A percentile compares a stretch with the other conserved stretches of the same genome.
Conservation (phyloP, 53 echinoderm and acorn worm species). For the Arbacia lixula region DNA sequence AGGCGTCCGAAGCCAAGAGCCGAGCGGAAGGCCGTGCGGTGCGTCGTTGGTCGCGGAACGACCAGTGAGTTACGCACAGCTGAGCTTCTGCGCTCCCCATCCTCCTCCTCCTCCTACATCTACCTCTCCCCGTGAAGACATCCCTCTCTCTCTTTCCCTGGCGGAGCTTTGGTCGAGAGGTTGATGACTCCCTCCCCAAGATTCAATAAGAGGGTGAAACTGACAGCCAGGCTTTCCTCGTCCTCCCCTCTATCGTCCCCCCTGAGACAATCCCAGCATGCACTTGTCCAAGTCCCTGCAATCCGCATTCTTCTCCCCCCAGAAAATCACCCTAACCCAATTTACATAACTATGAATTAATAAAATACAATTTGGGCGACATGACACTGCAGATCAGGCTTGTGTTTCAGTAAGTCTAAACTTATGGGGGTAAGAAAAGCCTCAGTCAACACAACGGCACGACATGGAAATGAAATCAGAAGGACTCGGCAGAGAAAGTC, state of each 20-base stretch:
- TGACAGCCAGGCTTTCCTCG: constrained; percentile 15
- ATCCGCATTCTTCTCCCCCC: not conserved
- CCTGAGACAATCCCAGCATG: not conserved
- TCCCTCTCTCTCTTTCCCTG: not conserved
- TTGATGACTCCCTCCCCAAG: constrained; percentile 34
- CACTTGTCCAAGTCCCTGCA: constrained; percentile 18
- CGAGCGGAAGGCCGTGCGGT: constrained; percentile 22
- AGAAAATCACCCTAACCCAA: constrained; percentile 31
- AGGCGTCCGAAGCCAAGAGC: not conserved
- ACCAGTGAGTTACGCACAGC: not conserved
- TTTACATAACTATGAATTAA: constrained; percentile 59
- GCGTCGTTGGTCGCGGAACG: constrained; percentile 4
- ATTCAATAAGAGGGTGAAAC: constrained; percentile 48
- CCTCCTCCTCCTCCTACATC: not conserved
- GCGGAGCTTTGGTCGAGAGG: constrained; percentile 10
- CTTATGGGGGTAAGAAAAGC: constrained; percentile 16
- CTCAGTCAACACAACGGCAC: constrained; percentile 39
- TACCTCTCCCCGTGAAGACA: not conserved
- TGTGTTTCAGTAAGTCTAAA: constrained; percentile 47
- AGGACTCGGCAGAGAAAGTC: constrained; percentile 14
- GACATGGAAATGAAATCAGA: constrained; percentile 40
- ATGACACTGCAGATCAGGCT: constrained; percentile 46
- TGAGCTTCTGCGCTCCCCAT: constrained; percentile 1
- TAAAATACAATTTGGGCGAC: constrained; percentile 53
- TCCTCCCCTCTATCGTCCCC: not conserved